Evolutionary conservation across 1,140 invertebrate genomes (phyloP).

Genomic region (Hycleus phaleratus): DNA sequence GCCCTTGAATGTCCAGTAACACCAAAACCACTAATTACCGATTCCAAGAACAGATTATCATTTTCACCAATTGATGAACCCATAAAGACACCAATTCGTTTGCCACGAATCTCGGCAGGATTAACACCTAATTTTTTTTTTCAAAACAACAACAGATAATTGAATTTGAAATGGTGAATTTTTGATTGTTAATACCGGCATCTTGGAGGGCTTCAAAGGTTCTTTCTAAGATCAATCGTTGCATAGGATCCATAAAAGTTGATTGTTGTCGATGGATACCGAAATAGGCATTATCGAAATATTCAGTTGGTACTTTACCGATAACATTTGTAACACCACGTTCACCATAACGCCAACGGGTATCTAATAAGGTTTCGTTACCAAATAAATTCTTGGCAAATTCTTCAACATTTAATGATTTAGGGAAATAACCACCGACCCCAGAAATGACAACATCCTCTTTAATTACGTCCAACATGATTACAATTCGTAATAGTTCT

Average conservation of each 20-base stretch:
- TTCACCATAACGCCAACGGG: slow-evolving; percentile 33
- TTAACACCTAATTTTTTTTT: slow-evolving; percentile 48
- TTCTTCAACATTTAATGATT: slow-evolving; percentile 34
- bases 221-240: slow-evolving; percentile 40
- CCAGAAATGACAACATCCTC: slow-evolving; percentile 41
- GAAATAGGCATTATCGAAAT: slow-evolving; percentile 43
- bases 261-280: slow-evolving; percentile 42
- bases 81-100: slow-evolving; percentile 60
- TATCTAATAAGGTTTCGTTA: slow-evolving; percentile 31
- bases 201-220: slow-evolving; percentile 44
- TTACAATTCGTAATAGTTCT: too few relatives aligned
- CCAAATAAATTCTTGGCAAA: slow-evolving; percentile 34
- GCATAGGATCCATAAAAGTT: slow-evolving; percentile 43
- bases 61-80: slow-evolving; percentile 59
- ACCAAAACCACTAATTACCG: slow-evolving; percentile 47
- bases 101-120: slow-evolving; percentile 51
- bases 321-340: slow-evolving; percentile 32
- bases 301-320: slow-evolving; percentile 25
- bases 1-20: slow-evolving; percentile 57
- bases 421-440: slow-evolving; percentile 38
- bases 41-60: slow-evolving; percentile 39
- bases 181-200: slow-evolving; percentile 33
- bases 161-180: too few relatives aligned
- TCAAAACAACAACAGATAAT: too few relatives aligned
- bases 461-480: slow-evolving; percentile 21